Evolutionary conservation across 2,797 vertebrate species (phyloP), one percentile per base, ranked within the genome.

Genomic region (Catharus ustulatus): DNA sequence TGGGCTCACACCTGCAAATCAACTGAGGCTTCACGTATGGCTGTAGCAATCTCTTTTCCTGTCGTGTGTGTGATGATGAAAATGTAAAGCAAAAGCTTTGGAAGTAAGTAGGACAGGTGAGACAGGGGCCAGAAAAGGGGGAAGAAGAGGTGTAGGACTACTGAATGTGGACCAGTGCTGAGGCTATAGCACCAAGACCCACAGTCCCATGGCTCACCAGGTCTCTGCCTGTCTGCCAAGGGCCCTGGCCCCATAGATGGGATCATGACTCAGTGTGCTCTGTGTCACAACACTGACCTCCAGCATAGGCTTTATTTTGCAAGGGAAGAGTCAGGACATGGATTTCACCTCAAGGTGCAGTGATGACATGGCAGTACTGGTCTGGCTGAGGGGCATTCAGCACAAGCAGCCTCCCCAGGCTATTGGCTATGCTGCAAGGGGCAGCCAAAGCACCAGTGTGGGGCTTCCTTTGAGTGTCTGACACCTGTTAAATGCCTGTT

Each of bases 241-340:
- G 4, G 15, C 36, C 42, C 30, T 4, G 2, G 72, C 23, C 21
- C 40, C 26, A 15, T 1, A 3, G 27, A 17, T 1, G 1, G 6
- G 7, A 55, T 78, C 4, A 0, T 27, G 54, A 22, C 4, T 4
- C 17, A 26, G 11, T 1, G 1, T 20, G 32, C 32, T 45, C 51
- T 2, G 0, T 84, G 55, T 76, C 32, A 71, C 55, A 87, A 6
- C 23, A 12, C 34, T 67, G 76, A 77, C 69, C 68, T 49, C 69
- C 38, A 54, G 54, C 66, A 85, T 13, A 22, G 61, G 30, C 14
- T 91, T 55, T 71, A 15, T 84, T 92, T 84, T 89, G 63, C 46
- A 75, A 79, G 48, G 27, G 32, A 84, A 38, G 55, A 84, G 26
- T 34, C 46, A 23, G 64, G 57, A 34, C n/a, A 63, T 3, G 38